Conservation (phyloP, 2,113 vertebrate genomes). For the Formicarius rufipectus region DNA sequence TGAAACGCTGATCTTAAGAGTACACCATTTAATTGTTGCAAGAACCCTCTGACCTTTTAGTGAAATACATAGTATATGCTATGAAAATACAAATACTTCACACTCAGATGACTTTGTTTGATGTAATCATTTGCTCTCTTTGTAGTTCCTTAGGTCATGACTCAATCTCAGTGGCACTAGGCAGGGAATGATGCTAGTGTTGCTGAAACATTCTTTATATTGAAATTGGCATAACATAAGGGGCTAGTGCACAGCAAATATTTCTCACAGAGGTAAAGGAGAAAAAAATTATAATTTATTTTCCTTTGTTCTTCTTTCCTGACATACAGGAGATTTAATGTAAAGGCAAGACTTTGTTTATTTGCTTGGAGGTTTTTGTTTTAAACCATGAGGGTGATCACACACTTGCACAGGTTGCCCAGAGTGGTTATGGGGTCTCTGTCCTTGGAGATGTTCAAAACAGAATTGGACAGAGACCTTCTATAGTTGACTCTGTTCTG, state of each 20-base stretch:
- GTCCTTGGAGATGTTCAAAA: background rate
- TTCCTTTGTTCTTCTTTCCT: background rate
- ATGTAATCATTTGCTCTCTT: background rate
- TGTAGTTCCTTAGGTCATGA: background rate
- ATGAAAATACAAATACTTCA: background rate
- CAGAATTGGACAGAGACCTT: background rate
- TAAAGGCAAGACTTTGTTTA: background rate
- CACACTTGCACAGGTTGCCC: background rate
- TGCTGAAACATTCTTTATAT: background rate
- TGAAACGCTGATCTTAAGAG: background rate
- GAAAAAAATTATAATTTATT: background rate
- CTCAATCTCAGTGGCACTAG: background rate
- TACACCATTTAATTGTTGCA: background rate
- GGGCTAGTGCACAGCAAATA: background rate
- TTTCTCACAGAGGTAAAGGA: background rate
- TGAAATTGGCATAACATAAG: background rate
- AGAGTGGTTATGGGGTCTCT: background rate
- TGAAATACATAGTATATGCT: background rate
- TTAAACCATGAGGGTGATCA: background rate
- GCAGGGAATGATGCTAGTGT: background rate
- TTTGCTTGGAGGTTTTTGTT: background rate
- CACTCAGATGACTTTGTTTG: background rate
- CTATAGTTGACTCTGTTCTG: background rate
- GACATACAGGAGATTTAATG: background rate
- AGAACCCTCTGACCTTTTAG: background rate